phyloP scores from a whole-genome alignment of 2,888 invertebrate genomes.

The Herminia tarsipennalis region DNA sequence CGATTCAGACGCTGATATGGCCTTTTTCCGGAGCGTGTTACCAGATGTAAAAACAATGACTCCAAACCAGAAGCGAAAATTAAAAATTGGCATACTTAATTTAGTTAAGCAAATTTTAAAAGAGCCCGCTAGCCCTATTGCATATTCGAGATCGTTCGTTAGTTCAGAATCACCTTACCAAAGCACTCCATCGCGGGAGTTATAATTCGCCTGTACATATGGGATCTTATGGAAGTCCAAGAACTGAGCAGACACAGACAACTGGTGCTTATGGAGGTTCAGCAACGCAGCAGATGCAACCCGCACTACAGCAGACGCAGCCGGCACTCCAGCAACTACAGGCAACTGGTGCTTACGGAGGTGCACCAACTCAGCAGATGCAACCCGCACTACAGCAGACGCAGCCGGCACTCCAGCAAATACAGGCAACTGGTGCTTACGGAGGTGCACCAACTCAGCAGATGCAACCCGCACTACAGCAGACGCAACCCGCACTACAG shows the following conservation, averaged over 20 bases:
- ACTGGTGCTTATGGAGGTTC: background rate
- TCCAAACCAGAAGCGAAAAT: slow-evolving; percentile 1
- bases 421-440: slow-evolving; percentile 4
- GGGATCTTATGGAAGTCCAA: background rate
- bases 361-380: slow-evolving; percentile 1
- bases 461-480: too few species aligned
- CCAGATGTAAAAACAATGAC: slow-evolving; percentile 3
- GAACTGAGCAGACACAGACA: background rate
- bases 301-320: slow-evolving; percentile 1
- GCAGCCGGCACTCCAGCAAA: slow-evolving; percentile 3
- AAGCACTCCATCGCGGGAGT: background rate
- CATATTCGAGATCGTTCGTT: background rate
- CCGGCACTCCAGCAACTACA: slow-evolving; percentile 2
- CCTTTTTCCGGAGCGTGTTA: slow-evolving; percentile 3
- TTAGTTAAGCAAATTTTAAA: background rate
- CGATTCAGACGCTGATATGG: background rate
- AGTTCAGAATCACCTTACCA: background rate
- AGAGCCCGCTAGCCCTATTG: background rate
- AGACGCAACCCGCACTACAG: too few species aligned
- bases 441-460: slow-evolving; percentile 3
- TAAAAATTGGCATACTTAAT: slow-evolving; percentile 2
- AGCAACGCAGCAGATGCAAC: slow-evolving; percentile 2
- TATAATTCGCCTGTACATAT: background rate
- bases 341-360: slow-evolving; percentile 3
- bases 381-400: slow-evolving; percentile 2